Percentiles rank a stretch among this genome's conserved stretches.
These are phyloP conservation scores for Phenganax marumi DNA, from an alignment of 92 coral and sea anemone species.

Conservation along the genomic window DNA sequence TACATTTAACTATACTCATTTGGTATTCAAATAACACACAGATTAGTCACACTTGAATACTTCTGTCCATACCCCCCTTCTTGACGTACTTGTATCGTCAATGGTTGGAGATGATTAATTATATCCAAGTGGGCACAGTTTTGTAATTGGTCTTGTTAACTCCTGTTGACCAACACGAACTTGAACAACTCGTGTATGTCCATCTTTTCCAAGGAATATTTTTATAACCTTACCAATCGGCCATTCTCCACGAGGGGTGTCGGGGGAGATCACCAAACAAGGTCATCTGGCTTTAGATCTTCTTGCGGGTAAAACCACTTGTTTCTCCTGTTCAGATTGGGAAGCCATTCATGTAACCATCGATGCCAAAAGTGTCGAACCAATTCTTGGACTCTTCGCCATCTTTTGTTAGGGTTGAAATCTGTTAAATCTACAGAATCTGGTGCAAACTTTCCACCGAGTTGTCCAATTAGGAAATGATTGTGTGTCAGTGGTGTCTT, in stretches of 20 bases:
- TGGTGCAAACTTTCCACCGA: slow-evolving; percentile 68
- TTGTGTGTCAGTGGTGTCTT: slow-evolving; percentile 59
- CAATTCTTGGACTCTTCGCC: slow-evolving; percentile 59
- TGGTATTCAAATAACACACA: no score
- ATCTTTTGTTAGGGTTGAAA: slow-evolving; percentile 46
- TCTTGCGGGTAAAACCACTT: neutral
- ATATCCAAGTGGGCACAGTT: neutral
- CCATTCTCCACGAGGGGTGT: neutral
- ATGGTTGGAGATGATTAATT: neutral
- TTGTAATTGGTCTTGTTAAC: neutral
- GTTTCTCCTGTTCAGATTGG: neutral
- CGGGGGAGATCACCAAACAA: neutral
- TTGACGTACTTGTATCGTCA: neutral
- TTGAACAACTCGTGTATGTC: slow-evolving; percentile 12
- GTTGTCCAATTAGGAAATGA: slow-evolving; percentile 63
- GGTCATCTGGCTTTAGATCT: neutral
- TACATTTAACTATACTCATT: slow-evolving; percentile 51
- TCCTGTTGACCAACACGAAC: slow-evolving; percentile 5
- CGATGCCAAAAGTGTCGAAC: slow-evolving; percentile 54
- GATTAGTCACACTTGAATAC: slow-evolving; percentile 24
- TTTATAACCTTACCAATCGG: slow-evolving; percentile 4
- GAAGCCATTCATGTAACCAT: slow-evolving; percentile 55
- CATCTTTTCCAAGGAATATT: neutral
- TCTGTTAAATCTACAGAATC: slow-evolving; percentile 48
- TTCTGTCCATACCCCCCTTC: slow-evolving; percentile 7